Conservation (phyloP, 2,113 vertebrate genomes). For the Pygoscelis adeliae region DNA sequence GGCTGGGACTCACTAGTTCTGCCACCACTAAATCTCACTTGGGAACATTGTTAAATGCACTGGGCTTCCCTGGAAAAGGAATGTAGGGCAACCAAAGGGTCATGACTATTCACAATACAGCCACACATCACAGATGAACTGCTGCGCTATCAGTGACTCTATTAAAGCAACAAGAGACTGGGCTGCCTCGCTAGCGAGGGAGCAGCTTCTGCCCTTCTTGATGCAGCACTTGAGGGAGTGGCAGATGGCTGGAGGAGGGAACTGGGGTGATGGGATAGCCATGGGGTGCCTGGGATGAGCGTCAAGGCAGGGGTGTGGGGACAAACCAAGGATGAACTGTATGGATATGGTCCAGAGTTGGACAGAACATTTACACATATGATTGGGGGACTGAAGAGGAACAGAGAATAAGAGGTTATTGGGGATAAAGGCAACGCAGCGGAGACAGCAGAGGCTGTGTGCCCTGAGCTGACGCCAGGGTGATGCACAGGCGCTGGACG, state of each 20-base stretch:
- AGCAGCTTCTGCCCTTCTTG: not conserved
- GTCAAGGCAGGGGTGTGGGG: not conserved
- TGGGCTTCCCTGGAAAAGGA: not conserved
- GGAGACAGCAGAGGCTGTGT: not conserved
- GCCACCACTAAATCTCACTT: not conserved
- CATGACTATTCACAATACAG: not conserved
- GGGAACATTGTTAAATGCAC: not conserved
- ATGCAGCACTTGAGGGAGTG: not conserved
- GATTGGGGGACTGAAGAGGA: not conserved
- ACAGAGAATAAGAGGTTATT: not conserved
- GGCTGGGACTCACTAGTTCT: not conserved
- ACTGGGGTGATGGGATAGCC: not conserved
- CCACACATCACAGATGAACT: not conserved
- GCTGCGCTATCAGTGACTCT: not conserved
- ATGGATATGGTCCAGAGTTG: not conserved
- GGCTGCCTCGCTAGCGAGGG: not conserved
- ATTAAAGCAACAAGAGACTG: not conserved
- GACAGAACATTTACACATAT: not conserved
- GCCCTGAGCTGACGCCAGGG: not conserved
- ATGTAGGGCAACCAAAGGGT: not conserved
- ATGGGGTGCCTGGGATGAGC: accelerated
- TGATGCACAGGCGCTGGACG: not conserved
- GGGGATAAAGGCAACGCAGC: accelerated
- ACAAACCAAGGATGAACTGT: not conserved
- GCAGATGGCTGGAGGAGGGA: not conserved